Percentiles rank a stretch among this genome's conserved stretches.
Conservation (phyloP, 2,888 invertebrate species). For the Eubasilissa splendida region DNA sequence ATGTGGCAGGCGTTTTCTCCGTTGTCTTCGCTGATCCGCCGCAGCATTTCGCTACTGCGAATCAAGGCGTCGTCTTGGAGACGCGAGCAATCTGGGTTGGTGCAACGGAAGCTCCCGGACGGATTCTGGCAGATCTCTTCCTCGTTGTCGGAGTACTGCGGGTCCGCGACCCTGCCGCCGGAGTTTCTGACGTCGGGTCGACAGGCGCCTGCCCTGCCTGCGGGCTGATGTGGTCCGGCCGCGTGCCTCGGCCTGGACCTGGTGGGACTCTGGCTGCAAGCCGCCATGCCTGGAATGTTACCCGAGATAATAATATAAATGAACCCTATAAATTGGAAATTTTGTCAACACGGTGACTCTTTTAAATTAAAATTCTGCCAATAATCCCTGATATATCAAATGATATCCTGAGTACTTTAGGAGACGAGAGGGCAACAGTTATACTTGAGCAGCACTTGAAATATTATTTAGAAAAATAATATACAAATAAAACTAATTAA, state of each 20-base stretch:
- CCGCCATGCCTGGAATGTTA: constrained; percentile 34
- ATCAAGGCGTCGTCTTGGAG: constrained; percentile 24
- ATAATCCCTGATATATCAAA: too few relatives aligned
- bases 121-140: constrained; percentile 35
- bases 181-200: background rate
- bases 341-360: too few relatives aligned
- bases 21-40: constrained; percentile 37
- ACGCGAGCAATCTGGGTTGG: constrained; percentile 38
- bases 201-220: background rate
- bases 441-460: too few relatives aligned
- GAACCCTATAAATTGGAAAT: too few relatives aligned
- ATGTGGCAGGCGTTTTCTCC: constrained; percentile 17
- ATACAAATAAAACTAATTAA: too few relatives aligned
- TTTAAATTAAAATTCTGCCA: too few relatives aligned
- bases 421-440: too few relatives aligned
- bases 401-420: too few relatives aligned
- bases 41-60: constrained; percentile 34
- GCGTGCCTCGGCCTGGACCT: constrained; percentile 26
- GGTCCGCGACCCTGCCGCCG: background rate
- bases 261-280: constrained; percentile 41
- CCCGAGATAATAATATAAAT: too few relatives aligned
- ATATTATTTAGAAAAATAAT: too few relatives aligned
- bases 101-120: constrained; percentile 33
- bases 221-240: constrained; percentile 18
- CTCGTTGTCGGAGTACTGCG: constrained; percentile 26